phyloP scores from a whole-genome alignment of 1,140 invertebrate genomes.

The Atta texana region DNA sequence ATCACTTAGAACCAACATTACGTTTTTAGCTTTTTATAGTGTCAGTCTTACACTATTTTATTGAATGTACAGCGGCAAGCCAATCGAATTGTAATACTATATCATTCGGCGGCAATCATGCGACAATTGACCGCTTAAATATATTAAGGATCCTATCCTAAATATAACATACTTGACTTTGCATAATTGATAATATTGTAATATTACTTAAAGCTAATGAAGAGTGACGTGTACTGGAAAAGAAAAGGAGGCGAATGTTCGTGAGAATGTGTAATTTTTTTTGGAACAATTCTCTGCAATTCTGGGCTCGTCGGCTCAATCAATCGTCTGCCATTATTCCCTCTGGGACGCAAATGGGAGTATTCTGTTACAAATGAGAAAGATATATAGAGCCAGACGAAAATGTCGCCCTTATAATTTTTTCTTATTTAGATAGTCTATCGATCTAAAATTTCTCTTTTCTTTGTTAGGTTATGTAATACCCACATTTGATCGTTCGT shows the following conservation, averaged over 20 bases:
- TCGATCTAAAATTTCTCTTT: conserved; percentile 20
- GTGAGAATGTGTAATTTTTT: conserved; percentile 47
- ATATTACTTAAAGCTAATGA: conserved; percentile 30
- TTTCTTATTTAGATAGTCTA: conserved; percentile 22
- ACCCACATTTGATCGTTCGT: conserved; percentile 9
- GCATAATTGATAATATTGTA: not conserved
- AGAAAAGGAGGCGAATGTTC: conserved; percentile 48
- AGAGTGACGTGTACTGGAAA: conserved; percentile 63
- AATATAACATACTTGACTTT: conserved; percentile 17
- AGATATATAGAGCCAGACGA: conserved; percentile 13
- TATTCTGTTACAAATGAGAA: conserved; percentile 37
- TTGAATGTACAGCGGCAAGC: conserved; percentile 33
- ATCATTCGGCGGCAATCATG: conserved; percentile 24
- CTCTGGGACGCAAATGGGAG: conserved; percentile 9
- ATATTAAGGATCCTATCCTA: conserved; percentile 52
- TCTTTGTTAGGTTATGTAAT: conserved; percentile 63
- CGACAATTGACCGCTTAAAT: conserved; percentile 11
- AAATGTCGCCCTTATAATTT: conserved; percentile 16
- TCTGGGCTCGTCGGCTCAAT: not conserved
- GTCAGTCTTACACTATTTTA: conserved; percentile 38
- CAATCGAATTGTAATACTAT: conserved; percentile 42
- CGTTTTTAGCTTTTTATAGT: conserved; percentile 6
- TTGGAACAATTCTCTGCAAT: conserved; percentile 39
- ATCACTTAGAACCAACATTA: not conserved
- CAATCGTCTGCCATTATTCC: conserved; percentile 22